Evolutionary conservation across 2,797 vertebrate genomes (phyloP).

Genomic region (Sebastes miniatus): DNA sequence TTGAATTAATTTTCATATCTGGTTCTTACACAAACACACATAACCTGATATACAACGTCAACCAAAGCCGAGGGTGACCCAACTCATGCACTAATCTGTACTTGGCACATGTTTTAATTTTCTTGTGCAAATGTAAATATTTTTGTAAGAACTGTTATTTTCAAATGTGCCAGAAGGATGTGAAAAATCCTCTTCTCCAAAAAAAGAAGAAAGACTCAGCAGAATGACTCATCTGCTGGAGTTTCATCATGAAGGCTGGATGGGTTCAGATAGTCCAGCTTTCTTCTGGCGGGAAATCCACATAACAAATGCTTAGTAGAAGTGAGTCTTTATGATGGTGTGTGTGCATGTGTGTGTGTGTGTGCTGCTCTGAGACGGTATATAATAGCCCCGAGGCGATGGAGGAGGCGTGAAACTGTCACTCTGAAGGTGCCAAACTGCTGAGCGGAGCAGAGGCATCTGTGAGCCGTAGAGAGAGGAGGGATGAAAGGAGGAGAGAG

Average conservation of each 20-base stretch:
- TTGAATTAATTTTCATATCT: slow-evolving; percentile 11
- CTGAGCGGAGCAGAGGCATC: slow-evolving; percentile 36
- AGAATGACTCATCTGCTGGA: slow-evolving; percentile 17
- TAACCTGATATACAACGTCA: not conserved
- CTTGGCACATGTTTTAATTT: not conserved
- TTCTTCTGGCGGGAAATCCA: slow-evolving; percentile 35
- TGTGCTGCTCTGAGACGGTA: slow-evolving; percentile 19
- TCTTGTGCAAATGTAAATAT: slow-evolving; percentile 54
- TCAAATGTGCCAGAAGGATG: slow-evolving; percentile 1
- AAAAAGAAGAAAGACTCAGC: not conserved
- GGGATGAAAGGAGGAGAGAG: not conserved
- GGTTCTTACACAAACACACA: not conserved
- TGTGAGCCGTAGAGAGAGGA: slow-evolving; percentile 7
- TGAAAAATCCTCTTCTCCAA: not conserved
- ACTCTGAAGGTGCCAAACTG: slow-evolving; percentile 57
- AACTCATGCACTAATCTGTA: slow-evolving; percentile 22
- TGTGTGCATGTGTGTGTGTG: slow-evolving; percentile 1
- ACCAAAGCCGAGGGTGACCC: not conserved
- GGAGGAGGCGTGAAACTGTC: slow-evolving; percentile 50
- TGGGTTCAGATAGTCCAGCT: slow-evolving; percentile 20
- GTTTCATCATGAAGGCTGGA: slow-evolving; percentile 8
- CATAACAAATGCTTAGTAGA: slow-evolving; percentile 12
- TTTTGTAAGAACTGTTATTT: slow-evolving; percentile 3
- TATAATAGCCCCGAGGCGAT: slow-evolving; percentile 42
- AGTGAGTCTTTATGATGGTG: not conserved